These are phyloP conservation scores for Metellina segmentata DNA, from an alignment of 2,888 invertebrate species.

Conservation along the genomic window DNA sequence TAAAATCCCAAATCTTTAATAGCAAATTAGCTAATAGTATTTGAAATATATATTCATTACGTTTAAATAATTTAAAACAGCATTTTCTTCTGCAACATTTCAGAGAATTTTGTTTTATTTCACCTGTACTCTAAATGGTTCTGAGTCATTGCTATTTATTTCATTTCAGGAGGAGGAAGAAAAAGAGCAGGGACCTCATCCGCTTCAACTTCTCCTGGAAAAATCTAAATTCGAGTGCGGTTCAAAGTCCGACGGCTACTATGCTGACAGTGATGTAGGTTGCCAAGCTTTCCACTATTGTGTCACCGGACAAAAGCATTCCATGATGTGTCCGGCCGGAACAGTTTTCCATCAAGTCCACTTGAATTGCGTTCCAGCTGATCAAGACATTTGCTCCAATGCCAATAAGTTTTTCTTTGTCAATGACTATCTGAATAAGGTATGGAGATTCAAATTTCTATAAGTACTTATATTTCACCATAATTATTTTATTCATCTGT, in stretches of 20 bases:
- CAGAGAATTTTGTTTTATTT: too few relatives aligned
- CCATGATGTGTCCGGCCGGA: slow-evolving; percentile 95
- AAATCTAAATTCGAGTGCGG: slow-evolving; percentile 92
- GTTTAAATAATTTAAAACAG: too few relatives aligned
- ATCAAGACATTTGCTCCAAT: slow-evolving; percentile 92
- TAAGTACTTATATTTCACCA: too few relatives aligned
- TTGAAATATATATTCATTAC: too few relatives aligned
- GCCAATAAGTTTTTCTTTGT: slow-evolving; percentile 94
- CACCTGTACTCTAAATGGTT: too few relatives aligned
- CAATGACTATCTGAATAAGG: slow-evolving; percentile 94
- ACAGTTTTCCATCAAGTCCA: slow-evolving; percentile 95
- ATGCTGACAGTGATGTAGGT: slow-evolving; percentile 92
- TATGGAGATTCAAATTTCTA: slow-evolving; percentile 79
- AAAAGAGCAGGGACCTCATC: slow-evolving; percentile 89
- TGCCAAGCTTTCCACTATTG: slow-evolving; percentile 97
- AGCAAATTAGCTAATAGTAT: too few relatives aligned
- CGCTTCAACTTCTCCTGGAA: slow-evolving; percentile 88
- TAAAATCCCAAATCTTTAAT: too few relatives aligned
- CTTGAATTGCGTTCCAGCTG: slow-evolving; percentile 95
- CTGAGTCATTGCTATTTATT: neutral
- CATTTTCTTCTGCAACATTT: too few relatives aligned
- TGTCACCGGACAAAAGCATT: slow-evolving; percentile 90
- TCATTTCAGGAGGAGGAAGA: slow-evolving; percentile 81
- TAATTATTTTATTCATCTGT: neutral
- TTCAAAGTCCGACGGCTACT: slow-evolving; percentile 92